Conservation (phyloP, 2,113 vertebrate genomes). For the Setophaga kirtlandii region DNA sequence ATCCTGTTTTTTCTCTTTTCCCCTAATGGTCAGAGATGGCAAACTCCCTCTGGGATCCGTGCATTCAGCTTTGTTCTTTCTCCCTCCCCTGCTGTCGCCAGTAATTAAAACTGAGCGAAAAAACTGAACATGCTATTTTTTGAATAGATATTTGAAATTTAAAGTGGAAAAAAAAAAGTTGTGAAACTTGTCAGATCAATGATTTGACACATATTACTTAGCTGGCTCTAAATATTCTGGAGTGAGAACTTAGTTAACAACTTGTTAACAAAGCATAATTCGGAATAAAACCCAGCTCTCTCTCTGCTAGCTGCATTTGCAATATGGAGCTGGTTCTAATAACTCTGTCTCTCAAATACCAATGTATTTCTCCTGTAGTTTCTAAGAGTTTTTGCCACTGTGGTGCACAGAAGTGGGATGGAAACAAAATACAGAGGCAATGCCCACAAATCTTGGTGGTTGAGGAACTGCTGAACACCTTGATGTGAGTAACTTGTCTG, state of each 20-base stretch:
- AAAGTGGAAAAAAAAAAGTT: slow-evolving; percentile 68
- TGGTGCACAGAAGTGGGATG: not conserved
- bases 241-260: slow-evolving; percentile 72
- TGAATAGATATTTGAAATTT: slow-evolving; percentile 70
- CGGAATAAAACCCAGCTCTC: slow-evolving; percentile 58
- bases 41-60: not conserved
- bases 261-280: slow-evolving; percentile 71
- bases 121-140: slow-evolving; percentile 61
- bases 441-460: not conserved
- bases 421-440: not conserved
- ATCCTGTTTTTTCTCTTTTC: not conserved
- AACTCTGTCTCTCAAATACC: not conserved
- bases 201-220: slow-evolving; percentile 72
- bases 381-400: not conserved
- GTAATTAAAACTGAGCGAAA: slow-evolving; percentile 52
- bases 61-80: slow-evolving; percentile 2
- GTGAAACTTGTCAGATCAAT: slow-evolving; percentile 73
- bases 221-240: slow-evolving; percentile 71
- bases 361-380: not conserved
- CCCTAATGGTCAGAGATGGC: slow-evolving; percentile 35
- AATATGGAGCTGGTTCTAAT: slow-evolving; percentile 44
- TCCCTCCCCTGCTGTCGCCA: not conserved
- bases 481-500: not conserved
- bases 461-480: not conserved
- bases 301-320: slow-evolving; percentile 43